Evolutionary conservation across 64 coral and sea anemone genomes (phyloP).

Genomic region (Stichodactyla mertensii): DNA sequence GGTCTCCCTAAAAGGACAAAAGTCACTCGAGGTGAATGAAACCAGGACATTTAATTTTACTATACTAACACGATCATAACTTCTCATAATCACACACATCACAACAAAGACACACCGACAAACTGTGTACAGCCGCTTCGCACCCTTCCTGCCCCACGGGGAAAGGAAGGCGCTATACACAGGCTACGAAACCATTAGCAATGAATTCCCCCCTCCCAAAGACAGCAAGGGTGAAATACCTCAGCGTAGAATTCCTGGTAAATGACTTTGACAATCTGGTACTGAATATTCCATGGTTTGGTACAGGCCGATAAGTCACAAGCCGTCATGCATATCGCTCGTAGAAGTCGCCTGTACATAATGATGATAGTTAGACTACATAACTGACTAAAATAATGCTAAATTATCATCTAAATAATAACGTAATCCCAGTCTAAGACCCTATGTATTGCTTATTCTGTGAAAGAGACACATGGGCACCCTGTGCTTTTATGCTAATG

Average conservation of each 20-base stretch:
- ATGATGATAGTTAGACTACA: neutral
- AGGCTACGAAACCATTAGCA: too few species aligned
- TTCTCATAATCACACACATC: neutral
- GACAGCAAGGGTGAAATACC: constrained; percentile 27
- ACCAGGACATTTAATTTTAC: neutral
- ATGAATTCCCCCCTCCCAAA: too few species aligned
- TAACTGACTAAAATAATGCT: neutral
- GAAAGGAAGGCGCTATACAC: too few species aligned
- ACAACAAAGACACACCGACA: too few species aligned
- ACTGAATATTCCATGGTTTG: constrained; percentile 94
- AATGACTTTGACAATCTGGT: constrained; percentile 91
- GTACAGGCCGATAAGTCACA: constrained; percentile 98
- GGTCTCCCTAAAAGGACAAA: constrained; percentile 58
- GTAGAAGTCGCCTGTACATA: constrained; percentile 56
- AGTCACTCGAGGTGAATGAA: neutral
- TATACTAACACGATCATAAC: neutral
- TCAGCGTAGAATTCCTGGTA: constrained; percentile 99
- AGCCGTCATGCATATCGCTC: constrained; percentile 93
- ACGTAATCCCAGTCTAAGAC: too few species aligned
- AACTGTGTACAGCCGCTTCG: too few species aligned
- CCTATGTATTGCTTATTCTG: too few species aligned
- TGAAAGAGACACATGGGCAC: too few species aligned
- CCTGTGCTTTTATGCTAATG: too few species aligned
- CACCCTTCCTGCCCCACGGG: too few species aligned
- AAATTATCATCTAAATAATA: too few species aligned